Base-by-base conservation (phyloP, 1,140 invertebrate species). In the Saccostrea cuccullata region DNA sequence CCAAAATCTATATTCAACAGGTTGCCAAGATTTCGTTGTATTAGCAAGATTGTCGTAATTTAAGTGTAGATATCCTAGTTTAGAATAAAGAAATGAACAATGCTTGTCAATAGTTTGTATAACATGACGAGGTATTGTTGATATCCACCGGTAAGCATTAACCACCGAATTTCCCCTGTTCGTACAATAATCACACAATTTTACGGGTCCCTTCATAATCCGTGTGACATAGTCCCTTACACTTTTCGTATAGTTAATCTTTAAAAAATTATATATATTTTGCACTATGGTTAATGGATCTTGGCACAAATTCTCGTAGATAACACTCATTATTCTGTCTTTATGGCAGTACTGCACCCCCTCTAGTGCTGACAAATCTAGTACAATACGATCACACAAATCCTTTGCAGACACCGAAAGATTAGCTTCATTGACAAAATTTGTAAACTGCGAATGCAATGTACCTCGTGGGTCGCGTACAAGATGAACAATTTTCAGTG, bases 401-500 rank as follows among this genome's bases (percentile, higher is more conserved):
- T 77, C 70, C 13, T 30, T 15, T 1, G 70, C 23, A 12, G 70
- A 23, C 23, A 30, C 13, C 13, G 70, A 12, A 12, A 77, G 13
- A 30, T 77, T 77, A 36, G 26, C 70, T 6, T 77, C 70, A 26
- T 26, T 77, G 12, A 77, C 70, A 0, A 30, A 0, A 11, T 77
- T 11, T 36, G 23, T 40, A 55, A 56, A 55, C 70, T 84, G 87
- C 0, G 89, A 90, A 8, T 40, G 17, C 3, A 90, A 26, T 23
- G 85, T 82, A 11, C 86, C 89, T 8, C 89, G 84, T 64, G 89
- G 89, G 55, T 90, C 88, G 12, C 90, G 82, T 30, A 89, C 23
- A 55, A 90, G 70, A 84, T 90, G 90, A 17, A 90, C 26, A 56
- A 88, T 56, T 83, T 90, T 86, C 30, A 90, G 55, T 30, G 67